phyloP scores from a whole-genome alignment of 2,113 vertebrate genomes.

The Pollimyrus isidori region DNA sequence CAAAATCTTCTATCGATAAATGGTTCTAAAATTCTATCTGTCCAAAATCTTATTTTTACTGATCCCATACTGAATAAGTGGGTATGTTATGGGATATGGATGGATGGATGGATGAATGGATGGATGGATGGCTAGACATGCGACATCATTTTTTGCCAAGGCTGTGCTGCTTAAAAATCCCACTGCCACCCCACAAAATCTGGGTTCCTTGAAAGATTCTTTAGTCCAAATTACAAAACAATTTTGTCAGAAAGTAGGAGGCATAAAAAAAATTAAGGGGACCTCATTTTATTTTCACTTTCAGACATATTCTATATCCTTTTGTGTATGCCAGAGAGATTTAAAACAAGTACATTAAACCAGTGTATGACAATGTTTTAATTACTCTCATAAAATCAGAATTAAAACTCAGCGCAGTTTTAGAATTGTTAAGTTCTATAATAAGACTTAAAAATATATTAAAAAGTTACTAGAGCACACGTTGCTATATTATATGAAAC shows the following conservation, averaged over 20 bases:
- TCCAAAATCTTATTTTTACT: too few species aligned
- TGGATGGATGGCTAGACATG: neutral
- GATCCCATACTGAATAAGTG: neutral
- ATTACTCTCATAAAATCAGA: neutral
- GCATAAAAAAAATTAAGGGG: neutral
- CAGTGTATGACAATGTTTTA: neutral
- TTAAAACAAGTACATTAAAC: neutral
- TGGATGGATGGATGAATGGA: neutral
- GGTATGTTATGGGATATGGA: neutral
- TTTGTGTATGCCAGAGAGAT: neutral
- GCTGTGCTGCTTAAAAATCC: neutral
- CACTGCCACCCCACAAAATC: neutral
- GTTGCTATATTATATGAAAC: neutral
- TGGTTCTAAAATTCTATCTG: too few species aligned
- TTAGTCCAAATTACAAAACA: neutral
- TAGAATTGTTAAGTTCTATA: neutral
- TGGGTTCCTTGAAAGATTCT: neutral
- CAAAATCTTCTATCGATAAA: too few species aligned
- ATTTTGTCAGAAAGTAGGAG: neutral
- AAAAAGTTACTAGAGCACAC: neutral
- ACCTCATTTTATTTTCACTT: neutral
- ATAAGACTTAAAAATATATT: neutral
- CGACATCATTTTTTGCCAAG: neutral
- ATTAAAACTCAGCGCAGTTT: neutral
- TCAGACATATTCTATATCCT: neutral